Percentiles rank a stretch among this genome's conserved stretches.
phyloP scores from a whole-genome alignment of 2,797 vertebrate genomes.

The Danio kyathit region DNA sequence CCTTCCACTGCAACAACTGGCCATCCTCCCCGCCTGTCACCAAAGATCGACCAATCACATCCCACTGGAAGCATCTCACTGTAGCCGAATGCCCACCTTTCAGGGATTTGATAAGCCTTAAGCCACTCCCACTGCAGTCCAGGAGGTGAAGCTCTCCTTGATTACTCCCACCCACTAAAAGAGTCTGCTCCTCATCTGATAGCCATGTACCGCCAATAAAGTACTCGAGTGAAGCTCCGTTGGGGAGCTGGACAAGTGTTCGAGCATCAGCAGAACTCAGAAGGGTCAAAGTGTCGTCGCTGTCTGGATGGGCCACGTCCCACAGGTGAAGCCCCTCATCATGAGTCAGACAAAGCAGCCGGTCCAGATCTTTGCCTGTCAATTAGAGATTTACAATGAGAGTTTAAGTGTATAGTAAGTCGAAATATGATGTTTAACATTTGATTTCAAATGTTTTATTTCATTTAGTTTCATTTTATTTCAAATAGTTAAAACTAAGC shows the following conservation, averaged over 20 bases:
- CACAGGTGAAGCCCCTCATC: conserved; percentile 93
- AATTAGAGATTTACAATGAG: not conserved
- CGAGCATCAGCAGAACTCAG: conserved; percentile 81
- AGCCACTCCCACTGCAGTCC: conserved; percentile 72
- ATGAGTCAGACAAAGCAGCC: conserved; percentile 79
- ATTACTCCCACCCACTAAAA: conserved; percentile 85
- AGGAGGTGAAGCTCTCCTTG: conserved; percentile 84
- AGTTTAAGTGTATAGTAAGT: not conserved
- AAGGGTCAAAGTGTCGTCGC: conserved; percentile 82
- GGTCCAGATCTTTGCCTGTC: conserved; percentile 61
- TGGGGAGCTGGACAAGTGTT: conserved; percentile 58
- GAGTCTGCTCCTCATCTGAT: conserved; percentile 77
- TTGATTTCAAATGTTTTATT: not conserved
- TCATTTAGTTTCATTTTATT: not conserved
- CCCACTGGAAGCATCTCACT: conserved; percentile 91
- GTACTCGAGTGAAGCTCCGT: conserved; percentile 78
- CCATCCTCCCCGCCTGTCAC: conserved; percentile 93
- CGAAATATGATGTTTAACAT: not conserved
- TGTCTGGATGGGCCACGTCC: conserved; percentile 86
- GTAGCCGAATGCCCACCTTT: conserved; percentile 82
- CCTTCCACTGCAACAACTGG: conserved; percentile 91
- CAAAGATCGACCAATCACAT: conserved; percentile 74
- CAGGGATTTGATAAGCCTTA: conserved; percentile 79
- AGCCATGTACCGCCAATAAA: conserved; percentile 89
- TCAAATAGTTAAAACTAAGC: not conserved